Percentiles rank a stretch among this genome's conserved stretches.
These are phyloP conservation scores for Propithecus deckenii DNA, from an alignment of 2,797 vertebrate genomes.

Conservation along the genomic window DNA sequence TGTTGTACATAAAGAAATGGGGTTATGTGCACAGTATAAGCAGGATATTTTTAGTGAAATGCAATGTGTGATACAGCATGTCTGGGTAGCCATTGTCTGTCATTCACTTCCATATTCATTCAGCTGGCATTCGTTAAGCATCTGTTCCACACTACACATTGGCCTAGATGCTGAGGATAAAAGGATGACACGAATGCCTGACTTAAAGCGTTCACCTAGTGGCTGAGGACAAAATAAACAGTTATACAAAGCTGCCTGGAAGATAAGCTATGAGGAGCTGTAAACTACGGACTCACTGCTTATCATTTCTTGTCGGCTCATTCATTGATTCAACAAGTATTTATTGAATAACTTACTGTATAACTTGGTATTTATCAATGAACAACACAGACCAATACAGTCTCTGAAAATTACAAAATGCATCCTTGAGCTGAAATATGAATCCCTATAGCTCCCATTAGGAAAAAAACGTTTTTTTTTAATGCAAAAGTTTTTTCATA, in stretches of 20 bases:
- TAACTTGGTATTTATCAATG: neutral
- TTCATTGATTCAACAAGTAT: neutral
- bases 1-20: neutral
- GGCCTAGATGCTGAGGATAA: neutral
- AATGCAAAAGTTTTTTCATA: neutral
- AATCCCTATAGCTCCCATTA: neutral
- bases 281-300: neutral
- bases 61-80: neutral
- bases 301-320: neutral
- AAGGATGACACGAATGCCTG: neutral
- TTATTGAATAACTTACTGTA: neutral
- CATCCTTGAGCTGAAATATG: neutral
- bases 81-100: neutral
- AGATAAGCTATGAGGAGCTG: neutral
- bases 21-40: neutral
- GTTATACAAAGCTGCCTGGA: neutral
- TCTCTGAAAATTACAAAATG: neutral
- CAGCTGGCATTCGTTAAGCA: neutral
- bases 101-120: neutral
- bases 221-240: neutral
- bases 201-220: neutral
- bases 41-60: neutral
- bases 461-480: neutral
- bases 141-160: neutral
- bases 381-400: rapidly evolving